Evolutionary conservation across 1,140 invertebrate species (phyloP).

Genomic region (Penaeus indicus): DNA sequence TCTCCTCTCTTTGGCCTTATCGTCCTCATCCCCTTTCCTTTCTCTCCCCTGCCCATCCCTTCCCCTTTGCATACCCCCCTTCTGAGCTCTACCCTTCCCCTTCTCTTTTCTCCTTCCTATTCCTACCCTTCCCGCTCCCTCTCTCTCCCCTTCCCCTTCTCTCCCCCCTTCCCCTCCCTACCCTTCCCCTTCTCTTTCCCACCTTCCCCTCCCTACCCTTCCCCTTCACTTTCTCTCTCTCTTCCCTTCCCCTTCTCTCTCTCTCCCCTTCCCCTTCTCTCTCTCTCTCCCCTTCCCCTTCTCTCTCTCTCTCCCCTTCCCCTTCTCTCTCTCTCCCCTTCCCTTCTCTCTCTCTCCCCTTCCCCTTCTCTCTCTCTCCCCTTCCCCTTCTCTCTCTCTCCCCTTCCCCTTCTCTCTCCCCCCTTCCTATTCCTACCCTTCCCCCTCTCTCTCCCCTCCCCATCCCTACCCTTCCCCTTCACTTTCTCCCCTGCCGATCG

Average conservation of each 20-base stretch:
- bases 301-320: neutral
- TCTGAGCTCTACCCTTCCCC: no score
- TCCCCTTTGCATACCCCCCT: no score
- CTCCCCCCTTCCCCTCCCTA: no score
- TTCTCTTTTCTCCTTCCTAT: no score
- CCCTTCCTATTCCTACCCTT: neutral
- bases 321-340: neutral
- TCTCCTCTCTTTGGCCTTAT: no score
- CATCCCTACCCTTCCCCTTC: neutral
- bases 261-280: slow-evolving; percentile 5
- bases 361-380: neutral
- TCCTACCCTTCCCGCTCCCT: no score
- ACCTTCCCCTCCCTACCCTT: neutral
- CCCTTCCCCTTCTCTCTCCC: neutral
- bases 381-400: neutral
- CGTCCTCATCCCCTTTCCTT: no score
- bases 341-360: neutral
- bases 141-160: no score
- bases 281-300: neutral
- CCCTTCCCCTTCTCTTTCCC: neutral
- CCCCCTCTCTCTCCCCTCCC: slow-evolving; percentile 19
- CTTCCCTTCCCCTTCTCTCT: neutral
- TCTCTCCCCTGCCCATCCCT: no score
- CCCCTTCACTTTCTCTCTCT: neutral
- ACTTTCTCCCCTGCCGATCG: neutral